phyloP scores from a whole-genome alignment of 2,888 invertebrate species.

The Fragum fragum region DNA sequence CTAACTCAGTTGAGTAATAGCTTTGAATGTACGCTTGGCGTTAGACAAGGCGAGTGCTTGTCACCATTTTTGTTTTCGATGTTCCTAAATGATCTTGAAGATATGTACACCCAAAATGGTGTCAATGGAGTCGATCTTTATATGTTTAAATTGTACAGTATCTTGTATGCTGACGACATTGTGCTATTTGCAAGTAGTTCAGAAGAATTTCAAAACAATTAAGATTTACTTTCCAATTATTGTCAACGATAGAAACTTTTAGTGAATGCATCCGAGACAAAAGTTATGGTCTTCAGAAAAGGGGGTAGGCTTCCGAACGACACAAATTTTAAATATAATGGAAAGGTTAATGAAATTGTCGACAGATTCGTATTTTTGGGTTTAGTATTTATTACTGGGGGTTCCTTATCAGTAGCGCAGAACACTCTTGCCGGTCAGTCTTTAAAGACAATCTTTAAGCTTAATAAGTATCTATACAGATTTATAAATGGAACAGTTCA shows the following conservation, averaged over 20 bases:
- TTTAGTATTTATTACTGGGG: slow-evolving; percentile 4
- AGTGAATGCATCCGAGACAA: not conserved
- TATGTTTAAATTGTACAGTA: slow-evolving; percentile 4
- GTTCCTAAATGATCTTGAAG: slow-evolving; percentile 20
- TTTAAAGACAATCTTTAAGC: slow-evolving; percentile 4
- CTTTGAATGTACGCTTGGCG: too few species aligned
- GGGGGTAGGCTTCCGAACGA: not conserved
- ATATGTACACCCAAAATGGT: not conserved
- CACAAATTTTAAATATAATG: not conserved
- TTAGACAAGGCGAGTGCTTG: slow-evolving; percentile 8
- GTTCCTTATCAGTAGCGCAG: not conserved
- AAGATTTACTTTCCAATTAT: not conserved
- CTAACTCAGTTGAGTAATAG: too few species aligned
- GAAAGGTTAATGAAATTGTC: not conserved
- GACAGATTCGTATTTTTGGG: slow-evolving; percentile 2
- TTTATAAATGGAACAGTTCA: not conserved
- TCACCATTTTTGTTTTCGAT: slow-evolving; percentile 22
- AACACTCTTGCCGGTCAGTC: slow-evolving; percentile 14
- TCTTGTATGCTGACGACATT: slow-evolving; percentile 15
- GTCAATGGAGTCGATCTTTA: not conserved
- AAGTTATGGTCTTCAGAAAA: slow-evolving; percentile 2
- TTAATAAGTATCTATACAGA: slow-evolving; percentile 11
- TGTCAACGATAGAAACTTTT: slow-evolving; percentile 6
- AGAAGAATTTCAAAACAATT: not conserved
- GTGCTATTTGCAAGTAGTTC: not conserved